phyloP scores from a whole-genome alignment of 2,113 vertebrate species.

The Acrocephalus kingi region DNA sequence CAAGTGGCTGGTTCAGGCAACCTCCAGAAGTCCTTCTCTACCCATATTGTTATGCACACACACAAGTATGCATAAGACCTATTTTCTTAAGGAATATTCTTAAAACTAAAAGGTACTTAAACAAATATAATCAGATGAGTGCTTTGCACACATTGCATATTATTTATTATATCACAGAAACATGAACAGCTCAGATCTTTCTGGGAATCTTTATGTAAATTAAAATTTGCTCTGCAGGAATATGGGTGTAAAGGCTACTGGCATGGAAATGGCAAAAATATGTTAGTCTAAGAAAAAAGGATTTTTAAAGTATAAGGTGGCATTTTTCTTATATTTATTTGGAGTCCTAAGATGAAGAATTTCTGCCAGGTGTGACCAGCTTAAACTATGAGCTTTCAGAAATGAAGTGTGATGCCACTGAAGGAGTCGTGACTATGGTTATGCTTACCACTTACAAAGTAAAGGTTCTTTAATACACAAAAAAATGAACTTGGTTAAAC shows the following conservation, averaged over 20 bases:
- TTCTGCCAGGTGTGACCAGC: neutral
- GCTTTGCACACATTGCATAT: neutral
- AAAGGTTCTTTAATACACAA: neutral
- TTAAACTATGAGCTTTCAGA: neutral
- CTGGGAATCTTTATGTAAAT: neutral
- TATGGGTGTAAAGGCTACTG: neutral
- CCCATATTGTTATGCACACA: neutral
- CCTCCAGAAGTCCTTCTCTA: neutral
- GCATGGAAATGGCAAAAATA: neutral
- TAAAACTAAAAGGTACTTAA: neutral
- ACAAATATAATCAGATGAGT: neutral
- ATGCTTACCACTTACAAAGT: neutral
- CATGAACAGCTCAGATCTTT: neutral
- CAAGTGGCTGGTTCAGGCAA: rapidly evolving
- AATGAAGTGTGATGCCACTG: neutral
- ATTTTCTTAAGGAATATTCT: neutral
- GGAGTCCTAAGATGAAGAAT: neutral
- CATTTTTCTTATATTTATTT: neutral
- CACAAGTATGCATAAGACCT: neutral
- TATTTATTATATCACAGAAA: neutral
- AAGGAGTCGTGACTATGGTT: neutral
- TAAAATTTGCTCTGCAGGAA: neutral
- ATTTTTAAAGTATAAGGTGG: neutral
- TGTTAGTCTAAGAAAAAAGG: neutral
- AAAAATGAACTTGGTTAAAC: neutral